Conservation (phyloP, 1,140 invertebrate genomes). For the Ooceraea biroi region DNA sequence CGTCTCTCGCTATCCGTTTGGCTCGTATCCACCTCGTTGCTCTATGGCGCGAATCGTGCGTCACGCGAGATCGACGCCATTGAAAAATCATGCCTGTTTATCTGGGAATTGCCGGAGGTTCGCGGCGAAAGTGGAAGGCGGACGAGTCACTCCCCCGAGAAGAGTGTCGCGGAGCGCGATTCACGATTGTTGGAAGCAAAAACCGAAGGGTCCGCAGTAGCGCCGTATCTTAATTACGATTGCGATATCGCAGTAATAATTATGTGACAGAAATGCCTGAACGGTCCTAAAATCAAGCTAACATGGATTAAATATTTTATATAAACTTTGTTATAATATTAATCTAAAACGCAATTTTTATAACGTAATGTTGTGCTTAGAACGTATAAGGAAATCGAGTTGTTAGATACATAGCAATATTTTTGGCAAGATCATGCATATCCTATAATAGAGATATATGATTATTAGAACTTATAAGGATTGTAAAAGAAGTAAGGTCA, state of each 20-base stretch:
- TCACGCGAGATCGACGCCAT: constrained; percentile 77
- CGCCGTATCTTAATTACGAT: too few species aligned
- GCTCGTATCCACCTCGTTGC: constrained; percentile 82
- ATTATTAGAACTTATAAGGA: constrained; percentile 27
- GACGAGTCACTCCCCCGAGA: neutral
- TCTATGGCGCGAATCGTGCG: constrained; percentile 80
- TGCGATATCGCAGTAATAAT: too few species aligned
- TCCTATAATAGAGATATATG: neutral
- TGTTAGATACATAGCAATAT: neutral
- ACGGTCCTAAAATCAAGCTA: too few species aligned
- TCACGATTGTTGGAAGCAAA: neutral
- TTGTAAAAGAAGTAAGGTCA: constrained; percentile 3
- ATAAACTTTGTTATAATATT: too few species aligned
- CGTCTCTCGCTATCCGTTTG: constrained; percentile 81
- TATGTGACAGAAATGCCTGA: too few species aligned
- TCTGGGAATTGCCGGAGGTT: constrained; percentile 22
- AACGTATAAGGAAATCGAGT: too few species aligned
- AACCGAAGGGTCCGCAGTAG: too few species aligned
- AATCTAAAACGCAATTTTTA: too few species aligned
- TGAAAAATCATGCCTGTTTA: constrained; percentile 72
- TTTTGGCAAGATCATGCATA: neutral
- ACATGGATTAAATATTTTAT: too few species aligned
- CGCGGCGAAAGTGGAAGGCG: constrained; percentile 12
- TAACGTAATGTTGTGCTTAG: too few species aligned
- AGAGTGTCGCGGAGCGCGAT: neutral